Evolutionary conservation across 2,113 vertebrate species (phyloP), one percentile per base, ranked within the genome.

Genomic region (crab-eating macaque (Macaca fascicularis)): DNA sequence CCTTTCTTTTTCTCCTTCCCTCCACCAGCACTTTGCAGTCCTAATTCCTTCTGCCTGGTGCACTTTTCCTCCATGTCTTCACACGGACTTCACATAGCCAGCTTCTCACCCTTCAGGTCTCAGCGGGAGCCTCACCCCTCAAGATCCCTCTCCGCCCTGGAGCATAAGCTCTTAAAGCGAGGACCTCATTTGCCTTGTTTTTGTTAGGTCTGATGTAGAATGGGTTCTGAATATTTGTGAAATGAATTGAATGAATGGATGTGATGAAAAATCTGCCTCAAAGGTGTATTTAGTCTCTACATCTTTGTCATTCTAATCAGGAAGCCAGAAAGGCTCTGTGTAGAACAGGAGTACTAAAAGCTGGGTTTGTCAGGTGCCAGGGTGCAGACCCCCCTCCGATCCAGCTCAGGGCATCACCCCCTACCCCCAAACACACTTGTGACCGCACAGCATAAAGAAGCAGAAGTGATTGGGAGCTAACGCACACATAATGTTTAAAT

Each of bases 51-150:
- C 70, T 74, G 19, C 59, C 61, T 52, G 16, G 52, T 13, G 6
- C 12, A 6, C 30, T 40, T n/a, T 64, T 43, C 17, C 14, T 27
- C 59, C 4, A 0, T 9, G 27, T 70, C 69, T 76, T 69, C 48
- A 32, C 7, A 6, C 22, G 19, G 2, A 43, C 86, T 40, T 70
- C 23, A 3, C 11, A 9, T 0, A 0, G 8, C 27, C 6, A 8
- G 52, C 30, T 43, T 12, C 40, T 69, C 45, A 14, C 45, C 50
- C 12, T 12, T 82, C 75, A 48, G 64, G 23, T 57, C 75, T 80
- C 83, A 30, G 32, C 35, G 43, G n/a, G 57, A 67, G 32, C 92
- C 75, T 74, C n/a, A 52, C 64, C 52, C 5, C 40, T 79, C 35
- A 48, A 83, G 25, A 78, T n/a, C 52, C 69, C 45, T 72, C 38